Percentiles rank a stretch among this genome's conserved stretches.
phyloP scores from a whole-genome alignment of 2,888 invertebrate species.

The Ptychoptera contaminata region DNA sequence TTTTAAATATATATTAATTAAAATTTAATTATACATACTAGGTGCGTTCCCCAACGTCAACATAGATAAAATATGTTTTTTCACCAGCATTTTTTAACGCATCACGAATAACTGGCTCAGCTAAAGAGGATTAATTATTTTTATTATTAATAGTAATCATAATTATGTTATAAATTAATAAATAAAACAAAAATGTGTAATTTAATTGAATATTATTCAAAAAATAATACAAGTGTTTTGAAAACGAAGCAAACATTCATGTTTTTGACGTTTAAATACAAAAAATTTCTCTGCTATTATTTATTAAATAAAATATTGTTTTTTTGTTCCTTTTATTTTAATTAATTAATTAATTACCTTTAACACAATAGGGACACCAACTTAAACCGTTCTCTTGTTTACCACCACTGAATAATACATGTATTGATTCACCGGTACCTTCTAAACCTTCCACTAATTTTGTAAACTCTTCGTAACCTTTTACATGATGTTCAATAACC shows the following conservation, averaged over 20 bases:
- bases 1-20: neutral
- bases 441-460: conserved; percentile 28
- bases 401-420: conserved; percentile 29
- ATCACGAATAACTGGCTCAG: conserved; percentile 59
- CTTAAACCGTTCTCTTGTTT: conserved; percentile 46
- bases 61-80: conserved; percentile 51
- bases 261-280: too few relatives aligned
- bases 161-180: too few relatives aligned
- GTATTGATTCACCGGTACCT: conserved; percentile 21
- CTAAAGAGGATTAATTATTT: conserved; percentile 29
- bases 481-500: conserved; percentile 29
- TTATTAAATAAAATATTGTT: neutral
- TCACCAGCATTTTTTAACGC: conserved; percentile 44
- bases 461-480: conserved; percentile 28
- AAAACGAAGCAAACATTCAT: too few relatives aligned
- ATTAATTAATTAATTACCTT: conserved; percentile 42
- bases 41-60: conserved; percentile 60
- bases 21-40: conserved; percentile 41
- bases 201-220: too few relatives aligned
- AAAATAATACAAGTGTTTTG: too few relatives aligned
- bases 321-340: too few relatives aligned
- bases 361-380: conserved; percentile 83
- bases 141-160: too few relatives aligned
- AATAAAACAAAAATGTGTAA: too few relatives aligned
- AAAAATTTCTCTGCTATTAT: too few relatives aligned